These are phyloP conservation scores for Columba janthina DNA, from an alignment of 2,113 vertebrate genomes.

Conservation along the genomic window DNA sequence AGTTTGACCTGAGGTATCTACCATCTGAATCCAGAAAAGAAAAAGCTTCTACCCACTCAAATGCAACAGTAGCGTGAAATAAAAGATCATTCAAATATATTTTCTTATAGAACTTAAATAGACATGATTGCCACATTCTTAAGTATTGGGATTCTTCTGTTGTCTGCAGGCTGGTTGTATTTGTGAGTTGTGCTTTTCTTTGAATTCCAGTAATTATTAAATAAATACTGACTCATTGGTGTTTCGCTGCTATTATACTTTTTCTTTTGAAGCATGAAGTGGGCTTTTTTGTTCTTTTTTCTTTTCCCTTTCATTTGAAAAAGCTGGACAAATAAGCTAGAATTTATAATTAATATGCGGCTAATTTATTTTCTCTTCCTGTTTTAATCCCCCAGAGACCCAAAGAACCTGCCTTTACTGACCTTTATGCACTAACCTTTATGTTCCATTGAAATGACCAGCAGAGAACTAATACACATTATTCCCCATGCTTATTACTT, in stretches of 20 bases:
- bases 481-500: neutral
- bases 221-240: conserved; percentile 63
- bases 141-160: neutral
- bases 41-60: neutral
- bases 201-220: conserved; percentile 60
- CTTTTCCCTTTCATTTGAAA: conserved; percentile 20
- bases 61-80: conserved; percentile 10
- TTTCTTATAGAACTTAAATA: conserved; percentile 53
- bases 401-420: neutral
- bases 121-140: neutral
- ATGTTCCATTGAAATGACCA: neutral
- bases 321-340: conserved; percentile 44
- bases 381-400: neutral
- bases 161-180: conserved; percentile 21
- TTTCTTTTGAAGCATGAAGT: neutral
- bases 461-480: neutral
- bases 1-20: neutral
- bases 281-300: neutral
- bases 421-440: neutral
- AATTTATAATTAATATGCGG: neutral
- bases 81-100: conserved; percentile 26
- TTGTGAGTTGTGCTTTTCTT: conserved; percentile 41
- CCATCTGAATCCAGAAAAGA: neutral
- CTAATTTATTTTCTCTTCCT: neutral
- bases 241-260: conserved; percentile 18